Evolutionary conservation across 2,797 vertebrate species (phyloP), one percentile per base, ranked within the genome.

Genomic region (Heterohyrax brucei): DNA sequence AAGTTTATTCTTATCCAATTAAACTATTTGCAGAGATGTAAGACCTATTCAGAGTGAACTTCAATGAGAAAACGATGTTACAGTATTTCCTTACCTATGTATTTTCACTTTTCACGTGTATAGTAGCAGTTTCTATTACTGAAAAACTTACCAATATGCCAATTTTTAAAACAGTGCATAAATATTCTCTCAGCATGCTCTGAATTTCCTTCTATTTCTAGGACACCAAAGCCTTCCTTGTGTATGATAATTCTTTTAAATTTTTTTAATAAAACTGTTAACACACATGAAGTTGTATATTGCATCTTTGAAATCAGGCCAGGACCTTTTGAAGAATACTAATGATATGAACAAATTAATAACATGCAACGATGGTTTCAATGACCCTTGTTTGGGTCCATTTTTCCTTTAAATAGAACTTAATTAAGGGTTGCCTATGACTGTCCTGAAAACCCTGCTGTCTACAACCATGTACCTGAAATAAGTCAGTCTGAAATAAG

Each of bases 321-420:
- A 82, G 82, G 56, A 50, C 62, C 94, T 87, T 62, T n/a, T 77
- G 33, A 89, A 68, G n/a, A 91, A 81, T 48, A 91, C 3, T 95
- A 70, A 86, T 91, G n/a, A 89, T 44, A 44, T 81, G 56, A 95
- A 73, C 61, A 59, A 96, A 87, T 48, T 46, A 75, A 87, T 73
- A 89, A 79, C 68, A 70, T 18, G 39, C 7, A 92, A 66, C 56
- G 89, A 66, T 83, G 21, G 46, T 75, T 96, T 94, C 91, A 79
- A 82, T 75, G 50, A 50, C 77, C 50, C 46, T 83, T 91, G n/a
- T 79, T 91, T 95, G 68, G 28, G 76, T 73, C 13, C 4, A 30
- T 82, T 95, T 95, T 96, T 80, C 56, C 80, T 82, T 86, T 73
- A 85, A 90, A 83, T 66, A 77, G 39, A 83, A 80, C 5, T 75